A percentile compares a stretch with the other conserved stretches of the same genome.
These are phyloP conservation scores for Selenia dentaria DNA, from an alignment of 2,888 invertebrate species.

Conservation along the genomic window DNA sequence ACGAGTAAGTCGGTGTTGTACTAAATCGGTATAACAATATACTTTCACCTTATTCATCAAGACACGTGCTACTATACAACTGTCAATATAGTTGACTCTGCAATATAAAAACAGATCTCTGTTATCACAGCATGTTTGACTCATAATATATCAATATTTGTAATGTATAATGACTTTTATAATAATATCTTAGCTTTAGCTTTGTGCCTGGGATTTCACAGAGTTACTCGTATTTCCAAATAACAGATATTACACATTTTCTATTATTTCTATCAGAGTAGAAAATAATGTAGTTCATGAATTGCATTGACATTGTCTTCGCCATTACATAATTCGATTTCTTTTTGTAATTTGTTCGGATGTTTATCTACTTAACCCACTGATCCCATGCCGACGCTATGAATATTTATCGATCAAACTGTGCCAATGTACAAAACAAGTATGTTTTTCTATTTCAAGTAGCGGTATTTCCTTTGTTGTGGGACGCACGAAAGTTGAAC, in stretches of 20 bases:
- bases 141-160: too few relatives aligned
- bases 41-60: conserved; percentile 34
- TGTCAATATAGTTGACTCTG: neutral
- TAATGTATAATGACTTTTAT: too few relatives aligned
- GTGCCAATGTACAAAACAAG: conserved; percentile 5
- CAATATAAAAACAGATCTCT: too few relatives aligned
- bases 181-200: too few relatives aligned
- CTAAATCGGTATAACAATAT: conserved; percentile 29
- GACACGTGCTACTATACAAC: conserved; percentile 15
- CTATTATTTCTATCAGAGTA: too few relatives aligned
- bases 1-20: conserved; percentile 44
- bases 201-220: too few relatives aligned
- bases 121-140: too few relatives aligned
- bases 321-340: conserved; percentile 1
- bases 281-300: neutral
- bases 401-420: conserved; percentile 11
- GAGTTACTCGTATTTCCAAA: too few relatives aligned
- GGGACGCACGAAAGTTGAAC: neutral
- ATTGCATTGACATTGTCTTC: conserved; percentile 6
- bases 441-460: conserved; percentile 8
- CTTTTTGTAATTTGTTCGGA: conserved; percentile 5
- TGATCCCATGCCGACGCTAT: conserved; percentile 7
- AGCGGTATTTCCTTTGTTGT: conserved; percentile 6
- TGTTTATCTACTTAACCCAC: conserved; percentile 11
- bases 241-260: too few relatives aligned